Conservation (phyloP, 2,888 invertebrate genomes). For the Cordilura impudica region DNA sequence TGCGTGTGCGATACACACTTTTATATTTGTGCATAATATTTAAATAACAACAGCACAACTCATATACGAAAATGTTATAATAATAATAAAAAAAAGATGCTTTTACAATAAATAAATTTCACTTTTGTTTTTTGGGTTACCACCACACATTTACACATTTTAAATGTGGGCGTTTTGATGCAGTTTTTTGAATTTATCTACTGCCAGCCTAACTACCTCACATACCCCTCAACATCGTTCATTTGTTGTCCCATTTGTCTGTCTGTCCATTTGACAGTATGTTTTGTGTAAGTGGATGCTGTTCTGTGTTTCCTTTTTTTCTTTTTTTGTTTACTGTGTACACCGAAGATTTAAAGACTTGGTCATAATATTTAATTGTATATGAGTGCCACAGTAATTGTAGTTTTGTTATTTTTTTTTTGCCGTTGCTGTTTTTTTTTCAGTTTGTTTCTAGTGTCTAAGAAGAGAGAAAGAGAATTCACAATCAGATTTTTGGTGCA, state of each 20-base stretch:
- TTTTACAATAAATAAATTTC: constrained; percentile 60
- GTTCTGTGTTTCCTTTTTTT: background rate
- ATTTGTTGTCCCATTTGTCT: constrained; percentile 14
- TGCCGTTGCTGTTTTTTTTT: constrained; percentile 4
- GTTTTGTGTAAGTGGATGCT: background rate
- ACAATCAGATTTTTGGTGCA: constrained; percentile 26
- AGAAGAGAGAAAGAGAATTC: constrained; percentile 7
- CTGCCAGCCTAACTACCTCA: background rate
- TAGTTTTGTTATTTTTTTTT: constrained; percentile 44
- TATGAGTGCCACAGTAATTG: constrained; percentile 50
- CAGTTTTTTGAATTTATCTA: background rate
- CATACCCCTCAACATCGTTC: too few relatives aligned
- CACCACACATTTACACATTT: constrained; percentile 24
- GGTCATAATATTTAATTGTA: constrained; percentile 53
- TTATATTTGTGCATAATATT: background rate
- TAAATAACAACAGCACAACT: constrained; percentile 40
- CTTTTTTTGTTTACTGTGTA: background rate
- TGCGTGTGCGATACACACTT: background rate
- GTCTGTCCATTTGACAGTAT: constrained; percentile 26
- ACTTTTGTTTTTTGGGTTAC: constrained; percentile 43
- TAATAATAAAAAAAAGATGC: constrained; percentile 57
- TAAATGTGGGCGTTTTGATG: constrained; percentile 39
- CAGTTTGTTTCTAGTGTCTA: constrained; percentile 48
- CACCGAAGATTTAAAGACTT: constrained; percentile 35
- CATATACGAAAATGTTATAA: constrained; percentile 40